Conservation (phyloP, 2,113 vertebrate species). For the Genyomyrus donnyi region DNA sequence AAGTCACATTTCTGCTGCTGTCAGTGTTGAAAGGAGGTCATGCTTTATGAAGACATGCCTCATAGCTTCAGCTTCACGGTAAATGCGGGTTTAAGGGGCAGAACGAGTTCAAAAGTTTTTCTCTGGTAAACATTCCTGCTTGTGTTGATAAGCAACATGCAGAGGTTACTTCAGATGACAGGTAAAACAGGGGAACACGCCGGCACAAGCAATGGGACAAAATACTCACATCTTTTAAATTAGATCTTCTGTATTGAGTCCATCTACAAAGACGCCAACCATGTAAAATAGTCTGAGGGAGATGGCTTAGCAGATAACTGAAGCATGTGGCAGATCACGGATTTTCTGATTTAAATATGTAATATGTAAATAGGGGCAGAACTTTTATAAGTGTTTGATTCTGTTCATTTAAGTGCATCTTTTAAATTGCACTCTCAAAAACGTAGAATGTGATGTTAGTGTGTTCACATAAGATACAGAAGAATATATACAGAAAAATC, state of each 20-base stretch:
- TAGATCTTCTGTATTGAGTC: background rate
- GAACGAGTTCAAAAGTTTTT: background rate
- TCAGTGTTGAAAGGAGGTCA: background rate
- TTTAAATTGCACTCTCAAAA: background rate
- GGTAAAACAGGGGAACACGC: background rate
- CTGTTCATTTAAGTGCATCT: background rate
- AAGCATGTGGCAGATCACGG: background rate
- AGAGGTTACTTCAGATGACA: background rate
- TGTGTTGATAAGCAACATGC: background rate
- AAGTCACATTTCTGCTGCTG: background rate
- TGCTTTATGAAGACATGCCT: background rate
- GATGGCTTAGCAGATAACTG: background rate
- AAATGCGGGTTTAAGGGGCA: background rate
- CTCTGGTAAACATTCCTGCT: background rate
- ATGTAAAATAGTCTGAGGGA: background rate
- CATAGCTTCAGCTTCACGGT: background rate
- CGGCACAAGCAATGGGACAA: background rate
- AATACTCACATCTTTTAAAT: background rate
- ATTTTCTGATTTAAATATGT: background rate
- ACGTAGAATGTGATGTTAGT: background rate
- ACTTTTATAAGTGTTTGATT: background rate
- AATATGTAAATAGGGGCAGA: background rate
- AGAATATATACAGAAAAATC: background rate
- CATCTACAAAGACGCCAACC: background rate
- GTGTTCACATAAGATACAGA: background rate